Base-by-base conservation (phyloP, 2,797 vertebrate species). In the Chiroxiphia lanceolata region DNA sequence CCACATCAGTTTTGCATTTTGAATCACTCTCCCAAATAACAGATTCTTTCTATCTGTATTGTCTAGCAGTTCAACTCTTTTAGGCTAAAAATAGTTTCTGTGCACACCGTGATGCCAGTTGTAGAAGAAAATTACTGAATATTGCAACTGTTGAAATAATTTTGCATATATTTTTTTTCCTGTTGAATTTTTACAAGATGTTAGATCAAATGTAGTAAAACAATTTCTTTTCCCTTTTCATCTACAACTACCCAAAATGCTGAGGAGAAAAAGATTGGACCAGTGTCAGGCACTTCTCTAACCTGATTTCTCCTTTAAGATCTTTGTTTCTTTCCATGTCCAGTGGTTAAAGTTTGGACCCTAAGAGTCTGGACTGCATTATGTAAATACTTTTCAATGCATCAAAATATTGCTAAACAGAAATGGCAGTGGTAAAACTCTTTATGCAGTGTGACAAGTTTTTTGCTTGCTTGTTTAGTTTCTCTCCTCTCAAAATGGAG, bases 391-490 rank as follows among this genome's bases (percentile, higher is more conserved):
- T 65, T 51, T 57, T 8, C 8, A 83, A 60, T 23, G 51, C 0
- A 9, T 54, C 31, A 71, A 79, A 82, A 86, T 64, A 33, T 16
- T 70, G 8, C 9, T 38, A 26, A 69, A 40, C 26, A 83, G 18
- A 91, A 60, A 54, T 22, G 17, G 3, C 27, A 78, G 4, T 60
- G 15, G 9, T 34, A 77, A 83, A 81, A 25, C 8, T 31, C 10
- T 67, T 42, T 36, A 18, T 0, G 0, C 7, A 71, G 6, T 59
- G 15, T 51, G n/a, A 64, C 21, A 71, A 51, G 1, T 1, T 11
- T 65, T 59, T 79, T 42, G 1, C 15, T n/a, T 65, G 10, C 5
- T 51, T 68, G 21, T 31, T 61, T 44, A 44, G 10, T 18, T 42
- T 7, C 6, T 1, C 13, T 8, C 6, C 8, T 20, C 10, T 13